Conservation (phyloP, 2,797 vertebrate genomes). For the Dromococcyx pavoninus region DNA sequence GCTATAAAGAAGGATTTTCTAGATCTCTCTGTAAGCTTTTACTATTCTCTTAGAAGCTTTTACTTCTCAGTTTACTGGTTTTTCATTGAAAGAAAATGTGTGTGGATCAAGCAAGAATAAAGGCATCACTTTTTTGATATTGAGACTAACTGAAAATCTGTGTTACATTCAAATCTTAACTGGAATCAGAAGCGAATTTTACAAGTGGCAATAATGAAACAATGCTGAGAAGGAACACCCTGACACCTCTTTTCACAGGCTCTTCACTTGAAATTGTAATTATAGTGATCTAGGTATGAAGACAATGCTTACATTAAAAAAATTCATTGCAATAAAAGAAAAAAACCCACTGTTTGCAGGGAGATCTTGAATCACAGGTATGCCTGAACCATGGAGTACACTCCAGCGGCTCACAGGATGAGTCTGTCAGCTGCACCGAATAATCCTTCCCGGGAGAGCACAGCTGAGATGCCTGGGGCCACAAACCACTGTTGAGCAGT, state of each 20-base stretch:
- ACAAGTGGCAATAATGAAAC: background rate
- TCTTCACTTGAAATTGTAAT: background rate
- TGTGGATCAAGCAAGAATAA: background rate
- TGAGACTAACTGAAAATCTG: background rate
- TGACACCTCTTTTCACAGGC: background rate
- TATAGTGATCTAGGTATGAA: background rate
- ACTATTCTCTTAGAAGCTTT: background rate
- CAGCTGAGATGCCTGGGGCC: accelerated
- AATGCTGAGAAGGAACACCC: background rate
- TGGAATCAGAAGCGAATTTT: background rate
- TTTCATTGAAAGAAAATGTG: background rate
- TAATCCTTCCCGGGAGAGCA: background rate
- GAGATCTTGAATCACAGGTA: background rate
- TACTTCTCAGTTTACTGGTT: background rate
- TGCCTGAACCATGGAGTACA: background rate
- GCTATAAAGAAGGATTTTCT: background rate
- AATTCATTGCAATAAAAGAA: background rate
- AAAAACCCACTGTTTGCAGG: background rate
- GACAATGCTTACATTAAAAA: background rate
- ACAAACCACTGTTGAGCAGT: background rate
- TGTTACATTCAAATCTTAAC: background rate
- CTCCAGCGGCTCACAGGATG: accelerated
- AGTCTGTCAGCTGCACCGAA: background rate
- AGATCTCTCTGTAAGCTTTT: background rate
- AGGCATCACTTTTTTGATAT: background rate